Percentiles rank a stretch among this genome's conserved stretches.
Conservation (phyloP, 2,888 invertebrate species). For the Tenthredo mesomela region DNA sequence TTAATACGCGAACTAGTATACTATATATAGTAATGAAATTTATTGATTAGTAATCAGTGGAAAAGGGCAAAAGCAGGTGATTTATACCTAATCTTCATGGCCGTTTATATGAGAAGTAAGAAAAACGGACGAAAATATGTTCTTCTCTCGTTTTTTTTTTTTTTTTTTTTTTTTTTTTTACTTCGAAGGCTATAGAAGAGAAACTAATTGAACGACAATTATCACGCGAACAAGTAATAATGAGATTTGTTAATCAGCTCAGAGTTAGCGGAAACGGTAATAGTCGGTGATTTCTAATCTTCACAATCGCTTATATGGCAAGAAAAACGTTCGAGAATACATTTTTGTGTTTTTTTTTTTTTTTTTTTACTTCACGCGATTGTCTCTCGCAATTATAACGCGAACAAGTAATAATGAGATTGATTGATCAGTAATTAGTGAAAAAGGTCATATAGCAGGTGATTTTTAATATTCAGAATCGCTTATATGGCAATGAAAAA, state of each 20-base stretch:
- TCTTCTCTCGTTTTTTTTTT: too few species aligned
- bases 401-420: background rate
- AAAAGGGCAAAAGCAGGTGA: background rate
- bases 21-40: background rate
- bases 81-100: background rate
- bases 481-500: background rate
- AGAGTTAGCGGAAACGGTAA: too few species aligned
- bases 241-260: too few species aligned
- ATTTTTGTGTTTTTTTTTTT: too few species aligned
- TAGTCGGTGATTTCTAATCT: too few species aligned
- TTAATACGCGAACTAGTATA: background rate
- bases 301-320: too few species aligned
- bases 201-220: background rate
- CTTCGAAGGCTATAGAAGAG: background rate
- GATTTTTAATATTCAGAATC: background rate
- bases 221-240: too few species aligned
- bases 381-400: background rate
- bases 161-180: too few species aligned
- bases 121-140: background rate
- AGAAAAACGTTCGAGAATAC: too few species aligned
- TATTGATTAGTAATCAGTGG: background rate
- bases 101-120: background rate
- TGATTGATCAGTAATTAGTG: too few species aligned
- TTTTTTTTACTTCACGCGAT: too few species aligned
- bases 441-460: background rate